These are phyloP conservation scores for Synanthedon tipuliformis DNA, from an alignment of 2,888 invertebrate genomes.

Conservation along the genomic window DNA sequence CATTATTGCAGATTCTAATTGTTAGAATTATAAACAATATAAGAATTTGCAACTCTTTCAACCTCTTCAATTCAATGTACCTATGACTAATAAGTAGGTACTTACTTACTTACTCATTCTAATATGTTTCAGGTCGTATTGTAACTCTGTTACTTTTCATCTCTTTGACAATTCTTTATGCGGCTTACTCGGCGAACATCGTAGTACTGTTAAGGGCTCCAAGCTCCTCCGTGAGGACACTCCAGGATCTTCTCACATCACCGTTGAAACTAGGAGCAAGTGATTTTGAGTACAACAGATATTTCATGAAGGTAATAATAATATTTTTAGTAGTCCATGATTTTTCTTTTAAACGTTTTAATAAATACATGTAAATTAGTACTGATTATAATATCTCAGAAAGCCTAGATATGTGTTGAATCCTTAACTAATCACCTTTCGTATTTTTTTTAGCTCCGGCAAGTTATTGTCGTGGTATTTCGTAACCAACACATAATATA, in stretches of 20 bases:
- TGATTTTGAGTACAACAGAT: slow-evolving; percentile 73
- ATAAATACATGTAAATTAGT: neutral
- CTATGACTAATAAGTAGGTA: no score
- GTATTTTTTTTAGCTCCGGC: no score
- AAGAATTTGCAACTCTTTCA: no score
- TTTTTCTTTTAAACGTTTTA: no score
- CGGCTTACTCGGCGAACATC: slow-evolving; percentile 77
- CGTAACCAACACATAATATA: no score
- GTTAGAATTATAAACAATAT: no score
- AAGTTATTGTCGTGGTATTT: no score
- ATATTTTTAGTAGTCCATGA: no score
- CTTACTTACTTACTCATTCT: neutral
- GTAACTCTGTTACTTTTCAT: slow-evolving; percentile 72
- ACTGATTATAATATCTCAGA: neutral
- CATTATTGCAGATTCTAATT: no score
- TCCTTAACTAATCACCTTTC: no score
- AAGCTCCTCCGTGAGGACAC: slow-evolving; percentile 69
- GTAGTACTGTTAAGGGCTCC: slow-evolving; percentile 74
- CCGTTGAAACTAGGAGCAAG: slow-evolving; percentile 73
- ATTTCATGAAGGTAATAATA: slow-evolving; percentile 75
- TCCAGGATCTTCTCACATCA: slow-evolving; percentile 71
- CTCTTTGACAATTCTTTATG: slow-evolving; percentile 71
- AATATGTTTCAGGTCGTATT: slow-evolving; percentile 48
- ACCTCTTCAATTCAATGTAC: no score
- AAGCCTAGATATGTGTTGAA: no score